Base-by-base conservation (phyloP, 2,888 invertebrate genomes). In the Stegophylla sp. region DNA sequence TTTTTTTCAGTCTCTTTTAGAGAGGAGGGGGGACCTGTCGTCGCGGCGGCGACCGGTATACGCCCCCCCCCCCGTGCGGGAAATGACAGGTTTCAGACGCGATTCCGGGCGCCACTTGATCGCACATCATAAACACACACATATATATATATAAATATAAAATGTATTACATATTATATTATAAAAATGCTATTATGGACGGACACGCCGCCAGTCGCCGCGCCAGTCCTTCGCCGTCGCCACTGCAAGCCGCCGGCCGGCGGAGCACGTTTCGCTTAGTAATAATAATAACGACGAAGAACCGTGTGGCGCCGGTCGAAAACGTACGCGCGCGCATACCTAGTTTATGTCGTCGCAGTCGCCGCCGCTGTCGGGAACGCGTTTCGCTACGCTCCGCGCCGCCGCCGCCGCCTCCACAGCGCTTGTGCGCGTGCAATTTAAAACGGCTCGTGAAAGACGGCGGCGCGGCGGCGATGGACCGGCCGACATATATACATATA, bases 231-330 rank as follows among this genome's bases (percentile, higher is more conserved):
- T 69, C 23, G 69, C 69, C 48, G 34, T 45, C 69, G 69, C 51
- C 51, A 45, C 66, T 45, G 53, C 34, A 7, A n/a, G 64, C 41
- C 34, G 69, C 69, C 69, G 34, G n/a, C n/a, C n/a, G n/a, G n/a
- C 59, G 61, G 73, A 45, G 59, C 73, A 45, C 73, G 73, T 73
- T n/a, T 45, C 73, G 43, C 59, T 43, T 61, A 61, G 48, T 73
- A 61, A 45, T 45, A 67, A n/a, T 45, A 61, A 73, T 61, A 61
- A 73, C 7, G n/a, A 61, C 73, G 73, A 20, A 20, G 15, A 73
- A 61, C 73, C 48, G 61, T 48, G 74, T 77, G 77, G 77, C 77
- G 77, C 77, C 77, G 43, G 67, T 67, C 45, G 28, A 28, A 43
- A 45, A 43, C 74, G 9, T 3, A 3, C 15, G n/a, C 9, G 20